Base-by-base conservation (phyloP, 2,888 invertebrate genomes). In the Cephus runcator region DNA sequence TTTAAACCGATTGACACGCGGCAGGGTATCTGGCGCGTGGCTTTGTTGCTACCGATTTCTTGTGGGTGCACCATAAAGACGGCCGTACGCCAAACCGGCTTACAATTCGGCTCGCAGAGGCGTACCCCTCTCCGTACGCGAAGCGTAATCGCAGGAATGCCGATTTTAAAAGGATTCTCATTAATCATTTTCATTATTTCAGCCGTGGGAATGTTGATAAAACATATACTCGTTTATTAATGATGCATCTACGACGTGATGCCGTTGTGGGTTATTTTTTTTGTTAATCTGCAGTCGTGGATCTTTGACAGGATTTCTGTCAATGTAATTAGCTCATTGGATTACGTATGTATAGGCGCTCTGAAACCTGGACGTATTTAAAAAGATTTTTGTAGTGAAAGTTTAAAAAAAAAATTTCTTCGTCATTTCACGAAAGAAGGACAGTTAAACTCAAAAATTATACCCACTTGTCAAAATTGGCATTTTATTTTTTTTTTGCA, bases 191-290 rank as follows among this genome's bases (percentile, higher is more conserved):
- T 76, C 74, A 75, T 75, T 73, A 75, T 76, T 76, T 71, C 79
- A 35, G 71, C 73, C 75, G 78, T 83, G 79, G 80, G 79, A 80
- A 80, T 80, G 77, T 81, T 82, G 78, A 83, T 84, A 80, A 86
- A 82, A 79, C 76, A 83, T 73, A 75, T n/a, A 1, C 73, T 35
- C 40, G 30, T 75, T 78, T 76, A n/a, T 31, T 31, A 23, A 23
- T 15, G 31, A 34, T 35, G 56, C n/a, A 12, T 56, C 56, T 56
- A 23, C 9, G 56, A 56, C 56, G 23, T 15, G 56, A 56, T 56
- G 9, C 1, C 56, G 56, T 23, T 56, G 23, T 56, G 2, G 9
- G 0, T 23, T 0, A 9, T 23, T 56, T 56, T 56, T 56, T 56
- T 56, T 9, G 56, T 9, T 56, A 9, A 56, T 56, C 9, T 56